Evolutionary conservation across 2,888 invertebrate species (phyloP).

Genomic region (Ophioninae sp.): DNA sequence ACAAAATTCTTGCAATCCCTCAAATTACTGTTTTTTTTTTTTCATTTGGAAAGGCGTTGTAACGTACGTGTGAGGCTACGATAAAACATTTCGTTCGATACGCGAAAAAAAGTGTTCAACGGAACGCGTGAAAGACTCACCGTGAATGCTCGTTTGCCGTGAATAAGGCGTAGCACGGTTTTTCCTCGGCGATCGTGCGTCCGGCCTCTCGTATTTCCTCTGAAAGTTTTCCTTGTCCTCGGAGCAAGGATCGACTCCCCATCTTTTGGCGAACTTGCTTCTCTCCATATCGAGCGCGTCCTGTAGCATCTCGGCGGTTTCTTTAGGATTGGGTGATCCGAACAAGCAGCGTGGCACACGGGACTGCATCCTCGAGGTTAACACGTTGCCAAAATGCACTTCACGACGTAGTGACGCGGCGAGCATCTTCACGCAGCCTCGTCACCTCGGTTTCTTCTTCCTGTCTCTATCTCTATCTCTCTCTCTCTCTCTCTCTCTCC

Average conservation of each 20-base stretch:
- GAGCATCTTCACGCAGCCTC: conserved; percentile 72
- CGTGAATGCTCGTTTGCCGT: conserved; percentile 77
- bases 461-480: conserved; percentile 24
- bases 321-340: conserved; percentile 84
- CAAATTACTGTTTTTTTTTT: too few relatives aligned
- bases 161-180: conserved; percentile 73
- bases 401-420: conserved; percentile 76
- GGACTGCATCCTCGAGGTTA: conserved; percentile 72
- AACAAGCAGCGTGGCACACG: conserved; percentile 83
- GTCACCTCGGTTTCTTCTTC: conserved; percentile 31
- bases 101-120: not conserved
- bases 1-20: too few relatives aligned
- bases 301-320: conserved; percentile 83
- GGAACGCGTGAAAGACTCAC: conserved; percentile 61
- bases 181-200: conserved; percentile 73
- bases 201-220: conserved; percentile 68
- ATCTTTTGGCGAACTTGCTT: conserved; percentile 84
- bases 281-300: conserved; percentile 84
- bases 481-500: conserved; percentile 21
- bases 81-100: not conserved
- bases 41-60: too few relatives aligned
- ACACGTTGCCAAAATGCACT: conserved; percentile 74
- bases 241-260: conserved; percentile 83
- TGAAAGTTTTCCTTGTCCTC: conserved; percentile 77
- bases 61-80: not conserved